Evolutionary conservation across 2,888 invertebrate species (phyloP).

Genomic region (Pocota personata): DNA sequence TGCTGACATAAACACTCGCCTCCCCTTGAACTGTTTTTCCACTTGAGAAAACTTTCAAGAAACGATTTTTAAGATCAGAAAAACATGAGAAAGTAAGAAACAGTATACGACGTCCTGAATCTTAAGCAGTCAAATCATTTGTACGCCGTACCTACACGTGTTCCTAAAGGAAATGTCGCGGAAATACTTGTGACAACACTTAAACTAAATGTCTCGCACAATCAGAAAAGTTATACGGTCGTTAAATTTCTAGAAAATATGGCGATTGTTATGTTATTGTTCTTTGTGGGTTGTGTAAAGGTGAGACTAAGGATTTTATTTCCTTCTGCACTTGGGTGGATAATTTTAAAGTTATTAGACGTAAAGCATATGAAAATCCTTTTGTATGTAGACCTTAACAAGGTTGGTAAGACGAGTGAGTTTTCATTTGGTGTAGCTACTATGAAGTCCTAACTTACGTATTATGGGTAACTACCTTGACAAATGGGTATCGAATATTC

Average conservation of each 20-base stretch:
- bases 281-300: slow-evolving; percentile 13
- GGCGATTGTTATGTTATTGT: slow-evolving; percentile 2
- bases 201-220: slow-evolving; percentile 54
- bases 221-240: slow-evolving; percentile 53
- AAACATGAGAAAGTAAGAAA: slow-evolving; percentile 9
- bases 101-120: slow-evolving; percentile 39
- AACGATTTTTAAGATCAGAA: slow-evolving; percentile 24
- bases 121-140: slow-evolving; percentile 36
- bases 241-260: slow-evolving; percentile 36
- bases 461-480: too few species aligned
- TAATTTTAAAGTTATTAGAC: not conserved
- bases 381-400: too few species aligned
- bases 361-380: too few species aligned
- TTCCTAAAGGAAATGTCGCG: slow-evolving; percentile 45
- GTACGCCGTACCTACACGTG: slow-evolving; percentile 37
- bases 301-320: not conserved
- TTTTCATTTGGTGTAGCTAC: too few species aligned
- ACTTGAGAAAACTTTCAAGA: slow-evolving; percentile 53
- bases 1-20: slow-evolving; percentile 33
- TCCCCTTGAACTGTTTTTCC: slow-evolving; percentile 16
- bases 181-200: slow-evolving; percentile 62
- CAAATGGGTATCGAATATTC: too few species aligned
- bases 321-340: not conserved
- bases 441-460: too few species aligned
- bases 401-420: too few species aligned